Evolutionary conservation across 2,113 vertebrate species (phyloP).

Genomic region (Hemiprocne comata): DNA sequence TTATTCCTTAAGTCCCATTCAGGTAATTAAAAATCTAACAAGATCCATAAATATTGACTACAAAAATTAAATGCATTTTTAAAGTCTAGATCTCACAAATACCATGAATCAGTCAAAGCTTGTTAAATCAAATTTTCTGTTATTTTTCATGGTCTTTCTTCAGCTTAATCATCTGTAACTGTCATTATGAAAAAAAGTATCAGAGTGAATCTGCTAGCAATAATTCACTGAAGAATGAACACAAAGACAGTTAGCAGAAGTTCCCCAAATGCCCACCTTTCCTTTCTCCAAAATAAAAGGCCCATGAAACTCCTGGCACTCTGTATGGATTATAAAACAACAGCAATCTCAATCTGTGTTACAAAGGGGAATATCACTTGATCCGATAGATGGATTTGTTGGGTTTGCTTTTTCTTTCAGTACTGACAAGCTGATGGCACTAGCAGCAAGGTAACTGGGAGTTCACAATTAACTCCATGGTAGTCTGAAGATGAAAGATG

Average conservation of each 20-base stretch:
- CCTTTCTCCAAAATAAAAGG: background rate
- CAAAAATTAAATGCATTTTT: background rate
- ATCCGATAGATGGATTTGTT: background rate
- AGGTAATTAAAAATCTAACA: background rate
- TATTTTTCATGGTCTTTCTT: background rate
- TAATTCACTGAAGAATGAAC: background rate
- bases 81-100: background rate
- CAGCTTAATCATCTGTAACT: background rate
- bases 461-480: slow-evolving; percentile 40
- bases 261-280: background rate
- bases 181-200: background rate
- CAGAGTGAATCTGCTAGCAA: background rate
- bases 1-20: background rate
- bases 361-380: background rate
- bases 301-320: background rate
- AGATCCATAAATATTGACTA: background rate
- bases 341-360: background rate
- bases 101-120: background rate
- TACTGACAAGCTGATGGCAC: background rate
- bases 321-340: background rate
- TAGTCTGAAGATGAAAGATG: slow-evolving; percentile 34
- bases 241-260: background rate
- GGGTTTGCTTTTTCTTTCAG: background rate
- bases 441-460: background rate
- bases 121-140: background rate